Percentiles rank a stretch among this genome's conserved stretches.
Evolutionary conservation across 2,113 vertebrate species (phyloP).

Genomic region (Malaclemys terrapin): DNA sequence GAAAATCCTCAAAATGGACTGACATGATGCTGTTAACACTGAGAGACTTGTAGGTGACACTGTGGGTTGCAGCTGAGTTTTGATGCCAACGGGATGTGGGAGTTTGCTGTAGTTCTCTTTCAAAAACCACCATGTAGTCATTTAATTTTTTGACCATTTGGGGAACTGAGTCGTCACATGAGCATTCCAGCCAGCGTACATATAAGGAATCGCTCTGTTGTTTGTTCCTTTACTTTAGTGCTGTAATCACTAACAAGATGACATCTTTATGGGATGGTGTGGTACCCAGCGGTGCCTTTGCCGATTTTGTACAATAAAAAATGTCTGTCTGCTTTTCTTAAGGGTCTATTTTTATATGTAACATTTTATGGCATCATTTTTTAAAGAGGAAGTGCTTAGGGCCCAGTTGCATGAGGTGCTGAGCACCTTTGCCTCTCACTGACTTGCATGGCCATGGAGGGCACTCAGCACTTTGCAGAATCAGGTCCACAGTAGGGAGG

Average conservation of each 20-base stretch:
- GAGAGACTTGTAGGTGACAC: background rate
- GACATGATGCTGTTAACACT: background rate
- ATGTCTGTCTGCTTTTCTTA: background rate
- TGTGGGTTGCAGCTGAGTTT: background rate
- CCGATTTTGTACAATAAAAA: background rate
- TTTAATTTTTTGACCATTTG: constrained; percentile 78
- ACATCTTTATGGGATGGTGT: constrained; percentile 49
- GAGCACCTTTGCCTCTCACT: background rate
- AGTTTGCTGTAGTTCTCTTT: constrained; percentile 28
- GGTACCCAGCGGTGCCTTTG: constrained; percentile 22
- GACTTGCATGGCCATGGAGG: background rate
- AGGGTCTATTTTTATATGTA: background rate
- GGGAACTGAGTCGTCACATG: constrained; percentile 60
- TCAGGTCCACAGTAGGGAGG: background rate
- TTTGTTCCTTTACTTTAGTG: constrained; percentile 16
- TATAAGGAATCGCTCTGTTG: constrained; percentile 66
- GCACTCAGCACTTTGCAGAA: background rate
- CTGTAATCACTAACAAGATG: background rate
- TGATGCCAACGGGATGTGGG: background rate
- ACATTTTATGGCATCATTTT: background rate
- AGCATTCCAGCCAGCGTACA: background rate
- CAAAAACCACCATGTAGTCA: constrained; percentile 46
- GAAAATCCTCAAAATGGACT: background rate
- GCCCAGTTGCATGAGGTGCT: background rate
- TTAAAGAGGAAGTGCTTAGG: constrained; percentile 63